A percentile compares a stretch with the other conserved stretches of the same genome.
Conservation (phyloP, 2,888 invertebrate genomes). For the Amphipoea lucens region DNA sequence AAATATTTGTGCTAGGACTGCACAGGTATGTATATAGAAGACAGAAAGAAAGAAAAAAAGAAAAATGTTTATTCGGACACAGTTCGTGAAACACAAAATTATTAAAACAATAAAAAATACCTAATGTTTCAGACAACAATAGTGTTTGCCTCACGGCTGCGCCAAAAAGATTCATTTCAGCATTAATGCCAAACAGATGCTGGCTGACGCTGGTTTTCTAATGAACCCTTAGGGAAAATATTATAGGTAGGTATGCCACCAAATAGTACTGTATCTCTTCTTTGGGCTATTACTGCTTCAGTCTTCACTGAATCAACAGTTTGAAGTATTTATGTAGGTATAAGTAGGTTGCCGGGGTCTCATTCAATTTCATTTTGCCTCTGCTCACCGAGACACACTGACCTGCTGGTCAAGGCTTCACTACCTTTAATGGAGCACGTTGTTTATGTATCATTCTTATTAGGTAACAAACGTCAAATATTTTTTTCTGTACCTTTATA, state of each 20-base stretch:
- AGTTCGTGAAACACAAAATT: too few relatives aligned
- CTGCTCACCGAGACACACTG: conserved; percentile 32
- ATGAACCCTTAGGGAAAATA: too few relatives aligned
- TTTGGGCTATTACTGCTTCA: neutral
- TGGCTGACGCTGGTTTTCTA: too few relatives aligned
- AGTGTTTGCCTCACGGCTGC: too few relatives aligned
- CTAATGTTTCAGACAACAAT: too few relatives aligned
- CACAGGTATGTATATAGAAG: neutral
- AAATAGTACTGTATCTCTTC: too few relatives aligned
- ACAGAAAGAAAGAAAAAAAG: too few relatives aligned
- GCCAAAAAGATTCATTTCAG: too few relatives aligned
- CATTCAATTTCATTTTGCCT: conserved; percentile 23
- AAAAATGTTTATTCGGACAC: too few relatives aligned
- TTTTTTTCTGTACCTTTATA: neutral
- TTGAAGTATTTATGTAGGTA: neutral
- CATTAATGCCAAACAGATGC: too few relatives aligned
- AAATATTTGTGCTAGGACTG: neutral
- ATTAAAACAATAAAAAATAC: too few relatives aligned
- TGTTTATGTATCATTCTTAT: neutral
- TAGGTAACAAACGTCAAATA: conserved; percentile 21
- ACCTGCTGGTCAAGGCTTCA: conserved; percentile 35
- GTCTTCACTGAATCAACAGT: conserved; percentile 1
- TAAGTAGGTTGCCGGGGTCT: conserved; percentile 5
- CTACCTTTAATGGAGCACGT: conserved; percentile 30
- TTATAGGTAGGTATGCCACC: too few relatives aligned